Evolutionary conservation across 2,888 invertebrate species (phyloP).

Genomic region (Schizotus pectinicornis): DNA sequence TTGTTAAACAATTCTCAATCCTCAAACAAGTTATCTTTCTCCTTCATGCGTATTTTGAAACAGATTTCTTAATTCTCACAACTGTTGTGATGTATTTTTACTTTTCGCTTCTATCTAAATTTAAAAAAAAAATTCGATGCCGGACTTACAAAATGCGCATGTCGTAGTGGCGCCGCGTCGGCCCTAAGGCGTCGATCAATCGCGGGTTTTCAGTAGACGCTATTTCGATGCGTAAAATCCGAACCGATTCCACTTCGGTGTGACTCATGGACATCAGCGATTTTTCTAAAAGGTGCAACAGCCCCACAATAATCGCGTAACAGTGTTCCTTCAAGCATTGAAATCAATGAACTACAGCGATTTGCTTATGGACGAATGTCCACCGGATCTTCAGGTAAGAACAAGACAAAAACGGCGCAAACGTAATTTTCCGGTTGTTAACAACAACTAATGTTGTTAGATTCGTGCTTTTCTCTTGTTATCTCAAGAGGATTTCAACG

Average conservation of each 20-base stretch:
- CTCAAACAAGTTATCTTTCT: too few species aligned
- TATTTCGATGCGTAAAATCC: slow-evolving; percentile 24
- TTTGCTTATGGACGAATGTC: slow-evolving; percentile 53
- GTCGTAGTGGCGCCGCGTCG: slow-evolving; percentile 47
- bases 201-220: slow-evolving; percentile 28
- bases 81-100: not conserved
- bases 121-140: slow-evolving; percentile 4
- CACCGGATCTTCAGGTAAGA: slow-evolving; percentile 52
- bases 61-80: slow-evolving; percentile 4
- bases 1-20: too few species aligned
- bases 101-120: not conserved
- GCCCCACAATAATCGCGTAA: not conserved
- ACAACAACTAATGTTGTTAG: not conserved
- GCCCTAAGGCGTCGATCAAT: slow-evolving; percentile 43
- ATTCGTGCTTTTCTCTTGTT: too few species aligned
- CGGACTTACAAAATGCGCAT: slow-evolving; percentile 39
- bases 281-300: slow-evolving; percentile 8
- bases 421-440: not conserved
- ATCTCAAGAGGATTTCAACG: too few species aligned
- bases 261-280: slow-evolving; percentile 14
- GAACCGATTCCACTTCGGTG: not conserved
- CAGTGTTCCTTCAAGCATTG: not conserved
- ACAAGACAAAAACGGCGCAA: too few species aligned
- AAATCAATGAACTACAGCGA: slow-evolving; percentile 48
- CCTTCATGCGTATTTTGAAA: too few species aligned